A percentile compares a stretch with the other conserved stretches of the same genome.
Conservation (phyloP, 2,797 vertebrate genomes). For the Discoglossus pictus region DNA sequence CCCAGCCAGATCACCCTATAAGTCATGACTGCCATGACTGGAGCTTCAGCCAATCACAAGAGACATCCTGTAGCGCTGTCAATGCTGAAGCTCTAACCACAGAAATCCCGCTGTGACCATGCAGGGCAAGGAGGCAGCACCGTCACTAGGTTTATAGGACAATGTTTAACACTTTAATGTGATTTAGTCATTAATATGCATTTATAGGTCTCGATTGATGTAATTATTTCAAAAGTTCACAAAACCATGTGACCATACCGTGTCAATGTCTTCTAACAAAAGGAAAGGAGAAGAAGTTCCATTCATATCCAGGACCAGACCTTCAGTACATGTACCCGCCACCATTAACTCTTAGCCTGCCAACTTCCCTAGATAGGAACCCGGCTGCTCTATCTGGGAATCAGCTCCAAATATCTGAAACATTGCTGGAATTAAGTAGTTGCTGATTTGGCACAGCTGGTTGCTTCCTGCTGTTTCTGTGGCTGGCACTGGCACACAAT, state of each 20-base stretch:
- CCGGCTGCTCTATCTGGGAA: slow-evolving; percentile 53
- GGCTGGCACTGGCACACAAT: slow-evolving; percentile 64
- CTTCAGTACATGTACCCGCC: background rate
- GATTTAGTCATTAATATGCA: too few relatives aligned
- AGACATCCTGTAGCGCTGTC: too few relatives aligned
- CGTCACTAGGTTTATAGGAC: too few relatives aligned
- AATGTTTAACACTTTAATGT: too few relatives aligned
- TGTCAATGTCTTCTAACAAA: slow-evolving; percentile 19
- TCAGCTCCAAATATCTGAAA: slow-evolving; percentile 63
- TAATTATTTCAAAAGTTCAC: background rate
- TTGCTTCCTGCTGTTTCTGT: slow-evolving; percentile 62
- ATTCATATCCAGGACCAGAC: too few relatives aligned
- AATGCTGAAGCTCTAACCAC: too few relatives aligned
- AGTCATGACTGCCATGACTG: too few relatives aligned
- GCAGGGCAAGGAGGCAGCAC: too few relatives aligned
- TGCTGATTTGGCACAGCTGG: slow-evolving; percentile 61
- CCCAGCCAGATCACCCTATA: too few relatives aligned
- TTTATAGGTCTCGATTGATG: background rate
- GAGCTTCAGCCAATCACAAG: too few relatives aligned
- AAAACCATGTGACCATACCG: slow-evolving; percentile 6
- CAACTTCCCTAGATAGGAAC: slow-evolving; percentile 19
- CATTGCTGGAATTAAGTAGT: slow-evolving; percentile 66
- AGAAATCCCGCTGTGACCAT: too few relatives aligned
- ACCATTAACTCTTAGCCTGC: slow-evolving; percentile 1
- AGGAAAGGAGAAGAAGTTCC: background rate